Evolutionary conservation across 2,888 invertebrate species (phyloP).

Genomic region (Eubasilissa splendida): DNA sequence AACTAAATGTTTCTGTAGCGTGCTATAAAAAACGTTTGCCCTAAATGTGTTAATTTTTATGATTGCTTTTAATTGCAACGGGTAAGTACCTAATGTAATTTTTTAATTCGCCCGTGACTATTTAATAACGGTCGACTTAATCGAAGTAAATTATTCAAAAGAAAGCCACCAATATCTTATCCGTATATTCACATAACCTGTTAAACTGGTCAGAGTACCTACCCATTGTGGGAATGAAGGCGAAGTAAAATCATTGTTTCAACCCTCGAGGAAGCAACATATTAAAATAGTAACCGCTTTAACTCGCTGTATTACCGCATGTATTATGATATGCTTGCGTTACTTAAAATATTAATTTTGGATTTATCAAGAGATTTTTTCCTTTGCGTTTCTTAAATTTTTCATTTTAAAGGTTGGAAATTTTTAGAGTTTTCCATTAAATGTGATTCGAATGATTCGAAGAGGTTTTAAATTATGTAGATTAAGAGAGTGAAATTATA

Average conservation of each 20-base stretch:
- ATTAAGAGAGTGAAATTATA: no score
- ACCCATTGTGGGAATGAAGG: slow-evolving; percentile 20
- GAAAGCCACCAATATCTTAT: neutral
- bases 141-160: slow-evolving; percentile 26
- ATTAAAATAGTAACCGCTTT: slow-evolving; percentile 4
- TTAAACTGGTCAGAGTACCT: slow-evolving; percentile 15
- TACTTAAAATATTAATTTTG: no score
- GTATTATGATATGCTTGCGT: no score
- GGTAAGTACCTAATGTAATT: neutral
- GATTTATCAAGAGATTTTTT: no score
- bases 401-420: neutral
- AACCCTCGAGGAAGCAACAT: neutral
- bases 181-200: slow-evolving; percentile 22
- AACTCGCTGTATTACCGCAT: neutral
- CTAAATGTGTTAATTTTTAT: slow-evolving; percentile 15
- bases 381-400: neutral
- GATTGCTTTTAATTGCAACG: slow-evolving; percentile 10
- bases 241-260: slow-evolving; percentile 17
- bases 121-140: neutral
- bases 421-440: no score
- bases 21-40: neutral
- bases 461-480: no score
- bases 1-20: neutral
- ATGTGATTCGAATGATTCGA: no score
- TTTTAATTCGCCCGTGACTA: neutral